phyloP scores from a whole-genome alignment of 2,888 invertebrate genomes.

The Orthosia gothica region DNA sequence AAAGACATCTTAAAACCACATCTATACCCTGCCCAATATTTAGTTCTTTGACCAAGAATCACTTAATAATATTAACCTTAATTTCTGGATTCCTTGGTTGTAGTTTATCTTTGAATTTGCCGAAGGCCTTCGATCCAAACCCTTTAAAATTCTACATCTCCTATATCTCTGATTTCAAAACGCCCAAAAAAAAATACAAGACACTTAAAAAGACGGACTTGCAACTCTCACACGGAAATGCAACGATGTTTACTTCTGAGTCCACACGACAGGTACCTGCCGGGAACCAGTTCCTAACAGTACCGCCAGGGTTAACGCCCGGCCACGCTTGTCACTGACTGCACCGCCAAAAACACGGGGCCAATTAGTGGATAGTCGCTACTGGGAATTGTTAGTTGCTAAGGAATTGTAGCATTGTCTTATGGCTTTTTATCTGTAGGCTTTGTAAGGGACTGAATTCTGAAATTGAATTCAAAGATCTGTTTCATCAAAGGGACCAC shows the following conservation, averaged over 20 bases:
- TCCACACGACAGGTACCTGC: slow-evolving; percentile 58
- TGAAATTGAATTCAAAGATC: neutral
- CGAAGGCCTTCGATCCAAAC: neutral
- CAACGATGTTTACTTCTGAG: slow-evolving; percentile 53
- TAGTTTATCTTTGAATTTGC: too few species aligned
- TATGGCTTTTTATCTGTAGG: neutral
- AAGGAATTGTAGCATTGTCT: neutral
- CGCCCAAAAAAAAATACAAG: slow-evolving; percentile 11
- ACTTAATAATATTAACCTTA: too few species aligned
- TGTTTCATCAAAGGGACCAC: neutral
- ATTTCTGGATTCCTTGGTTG: too few species aligned
- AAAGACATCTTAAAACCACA: neutral
- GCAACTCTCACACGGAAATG: slow-evolving; percentile 62
- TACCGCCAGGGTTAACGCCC: slow-evolving; percentile 79
- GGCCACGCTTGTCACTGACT: slow-evolving; percentile 64
- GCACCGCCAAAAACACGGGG: slow-evolving; percentile 60
- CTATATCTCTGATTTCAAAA: neutral
- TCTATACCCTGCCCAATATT: too few species aligned
- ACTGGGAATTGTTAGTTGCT: slow-evolving; percentile 19
- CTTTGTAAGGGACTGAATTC: neutral
- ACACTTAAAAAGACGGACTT: slow-evolving; percentile 12
- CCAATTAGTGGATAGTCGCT: slow-evolving; percentile 60
- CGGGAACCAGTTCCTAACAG: slow-evolving; percentile 75
- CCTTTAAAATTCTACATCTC: neutral
- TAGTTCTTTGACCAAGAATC: too few species aligned